phyloP scores from a whole-genome alignment of 2,888 invertebrate species.

The Fabriciana adippe region DNA sequence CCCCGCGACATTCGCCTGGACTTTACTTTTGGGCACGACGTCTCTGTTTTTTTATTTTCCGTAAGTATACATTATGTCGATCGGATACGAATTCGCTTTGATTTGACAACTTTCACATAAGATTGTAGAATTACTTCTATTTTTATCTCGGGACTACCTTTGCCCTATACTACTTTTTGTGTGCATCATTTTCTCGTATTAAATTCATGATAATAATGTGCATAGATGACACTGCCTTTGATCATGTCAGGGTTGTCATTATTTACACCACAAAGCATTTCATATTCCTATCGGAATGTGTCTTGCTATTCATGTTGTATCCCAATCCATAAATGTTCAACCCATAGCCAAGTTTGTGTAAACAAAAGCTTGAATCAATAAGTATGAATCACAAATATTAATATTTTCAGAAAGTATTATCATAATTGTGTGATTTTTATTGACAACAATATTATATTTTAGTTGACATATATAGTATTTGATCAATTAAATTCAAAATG shows the following conservation, averaged over 20 bases:
- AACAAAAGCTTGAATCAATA: conserved; percentile 48
- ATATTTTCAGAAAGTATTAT: not conserved
- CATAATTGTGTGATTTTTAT: no score
- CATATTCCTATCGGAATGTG: conserved; percentile 33
- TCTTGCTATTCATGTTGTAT: conserved; percentile 25
- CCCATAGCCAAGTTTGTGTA: conserved; percentile 46
- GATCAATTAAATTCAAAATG: no score
- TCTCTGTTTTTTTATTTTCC: conserved; percentile 98
- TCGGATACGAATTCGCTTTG: conserved; percentile 67
- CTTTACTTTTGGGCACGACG: conserved; percentile 95
- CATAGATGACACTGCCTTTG: conserved; percentile 16
- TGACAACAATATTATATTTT: no score
- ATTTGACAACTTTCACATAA: conserved; percentile 78
- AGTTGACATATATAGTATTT: no score
- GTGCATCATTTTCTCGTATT: conserved; percentile 37
- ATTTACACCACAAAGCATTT: conserved; percentile 38
- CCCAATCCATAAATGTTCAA: conserved; percentile 25
- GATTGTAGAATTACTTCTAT: conserved; percentile 71
- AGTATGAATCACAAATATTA: conserved; percentile 29
- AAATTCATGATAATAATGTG: conserved; percentile 17
- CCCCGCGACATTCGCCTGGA: conserved; percentile 99
- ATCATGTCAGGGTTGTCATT: conserved; percentile 29
- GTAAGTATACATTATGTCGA: conserved; percentile 88
- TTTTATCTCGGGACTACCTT: conserved; percentile 64
- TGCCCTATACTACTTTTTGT: conserved; percentile 52